Evolutionary conservation across 2,888 invertebrate species (phyloP), one percentile per base, ranked within the genome.

Genomic region (Mythimna lalbum): DNA sequence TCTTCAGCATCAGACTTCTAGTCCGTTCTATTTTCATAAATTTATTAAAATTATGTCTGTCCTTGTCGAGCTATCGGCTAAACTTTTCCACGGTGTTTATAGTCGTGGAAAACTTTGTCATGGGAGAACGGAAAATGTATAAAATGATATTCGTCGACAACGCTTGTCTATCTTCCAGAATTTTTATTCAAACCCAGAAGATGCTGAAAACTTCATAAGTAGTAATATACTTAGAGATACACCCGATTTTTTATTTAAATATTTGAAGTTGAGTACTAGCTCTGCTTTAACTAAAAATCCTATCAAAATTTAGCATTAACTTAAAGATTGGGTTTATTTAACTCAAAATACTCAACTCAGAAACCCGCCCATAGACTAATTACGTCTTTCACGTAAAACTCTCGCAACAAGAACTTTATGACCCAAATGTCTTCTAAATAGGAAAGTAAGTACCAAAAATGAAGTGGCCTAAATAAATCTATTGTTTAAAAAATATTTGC

Each of bases 61-160:
- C 21, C 12, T 43, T 47, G 50, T 52, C 21, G 21, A 47, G 19
- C n/a, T 43, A 27, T 56, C 23, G 49, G n/a, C 12, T 23, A 72
- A 56, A 50, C 27, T 70, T 77, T 57, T 70, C 23, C 39, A 33
- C 4, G n/a, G 21, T 77, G 39, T 57, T 78, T 27, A 47, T 27
- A 43, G 27, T 19, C 17, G 27, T 59, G 36, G 50, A 17, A 70
- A 78, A 71, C 52, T 78, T 78, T 31, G 6, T 53, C 33, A 36
- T 36, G 31, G 4, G n/a, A 39, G 12, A 7, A 9, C 36, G 17
- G 49, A 12, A 57, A 69, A 39, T 69, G 17, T 56, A 43, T 27
- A 21, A 49, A 50, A n/a, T 56, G 14, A 17, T 17, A 21, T 50
- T 14, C 14, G 27, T 33, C 17, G 14, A 19, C 7, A 17, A 10